These are phyloP conservation scores for Furcifer pardalis DNA, from an alignment of 2,797 vertebrate species.

Conservation along the genomic window DNA sequence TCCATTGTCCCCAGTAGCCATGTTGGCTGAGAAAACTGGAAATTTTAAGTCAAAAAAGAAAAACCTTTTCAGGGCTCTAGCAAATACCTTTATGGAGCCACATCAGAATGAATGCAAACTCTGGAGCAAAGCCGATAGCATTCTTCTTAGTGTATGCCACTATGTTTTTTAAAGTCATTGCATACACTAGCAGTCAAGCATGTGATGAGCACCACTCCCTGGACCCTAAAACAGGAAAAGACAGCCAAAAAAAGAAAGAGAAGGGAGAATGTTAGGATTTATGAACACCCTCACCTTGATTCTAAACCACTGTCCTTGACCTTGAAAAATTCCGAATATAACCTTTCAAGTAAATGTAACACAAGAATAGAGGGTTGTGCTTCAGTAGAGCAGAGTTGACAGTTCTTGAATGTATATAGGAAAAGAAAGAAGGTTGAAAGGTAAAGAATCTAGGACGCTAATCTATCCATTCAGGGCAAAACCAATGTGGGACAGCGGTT, in stretches of 20 bases:
- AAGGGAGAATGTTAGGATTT: not conserved
- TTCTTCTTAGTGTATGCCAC: no score
- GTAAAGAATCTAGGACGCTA: not conserved
- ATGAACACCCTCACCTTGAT: no score
- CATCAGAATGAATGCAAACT: no score
- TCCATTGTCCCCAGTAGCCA: no score
- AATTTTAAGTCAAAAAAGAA: no score
- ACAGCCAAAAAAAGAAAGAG: no score
- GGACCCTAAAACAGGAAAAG: not conserved
- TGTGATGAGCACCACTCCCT: not conserved
- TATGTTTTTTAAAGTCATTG: no score
- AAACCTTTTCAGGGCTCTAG: no score
- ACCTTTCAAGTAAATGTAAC: not conserved
- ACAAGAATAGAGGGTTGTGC: not conserved
- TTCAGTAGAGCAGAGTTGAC: not conserved
- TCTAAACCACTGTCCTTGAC: not conserved
- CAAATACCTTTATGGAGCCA: not conserved
- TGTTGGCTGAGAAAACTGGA: no score
- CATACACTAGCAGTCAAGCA: not conserved
- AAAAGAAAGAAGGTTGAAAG: not conserved
- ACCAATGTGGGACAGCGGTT: not conserved
- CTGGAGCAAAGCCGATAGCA: no score
- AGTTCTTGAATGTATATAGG: not conserved
- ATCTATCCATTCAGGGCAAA: not conserved
- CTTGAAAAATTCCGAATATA: not conserved